Base-by-base conservation (phyloP, 2,113 vertebrate species). In the Oxyura jamaicensis region DNA sequence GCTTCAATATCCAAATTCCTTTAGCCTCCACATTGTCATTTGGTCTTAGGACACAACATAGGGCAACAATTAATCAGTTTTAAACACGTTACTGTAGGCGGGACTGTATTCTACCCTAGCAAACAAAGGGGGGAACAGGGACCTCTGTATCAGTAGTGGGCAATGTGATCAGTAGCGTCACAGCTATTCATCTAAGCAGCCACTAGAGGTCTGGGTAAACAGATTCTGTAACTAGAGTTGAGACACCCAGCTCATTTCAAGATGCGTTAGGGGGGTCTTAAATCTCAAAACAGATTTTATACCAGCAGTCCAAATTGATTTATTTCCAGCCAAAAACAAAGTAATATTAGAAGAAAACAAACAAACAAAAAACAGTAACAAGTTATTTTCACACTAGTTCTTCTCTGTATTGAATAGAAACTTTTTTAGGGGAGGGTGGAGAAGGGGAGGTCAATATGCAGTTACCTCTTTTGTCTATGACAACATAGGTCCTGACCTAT, bases 81-180 rank as follows among this genome's bases (percentile, higher is more conserved):
- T 8, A 52, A 39, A 50, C 2, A 42, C 4, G n/a, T 22, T 14
- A 8, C 7, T 56, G 33, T 0, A 39, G 7, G 20, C 17, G 69
- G 79, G 21, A 68, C 7, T 15, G 15, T 13, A 60, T 26, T 56
- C 59, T 4, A 10, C 5, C 1, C 14, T 11, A 62, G 46, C 8
- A 56, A 16, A n/a, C 22, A 35, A 41, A 39, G 0, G 0, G 28
- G 28, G 71, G 29, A 14, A 33, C 13, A 13, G 22, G 13, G 42
- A 48, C 7, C 31, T 71, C 78, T 84, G 2, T 13, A 81, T 33
- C 55, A 29, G 62, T 0, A 12, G 18, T 39, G 14, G 31, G 58
- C 72, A 16, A 7, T 4, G n/a, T 7, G 15, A 18, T 3, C 11
- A 41, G 44, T 4, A 25, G 18, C 42, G 19, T 2, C 12, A 50